Conservation (phyloP, 64 coral and sea anemone species). For the Stichodactyla mertensii region DNA sequence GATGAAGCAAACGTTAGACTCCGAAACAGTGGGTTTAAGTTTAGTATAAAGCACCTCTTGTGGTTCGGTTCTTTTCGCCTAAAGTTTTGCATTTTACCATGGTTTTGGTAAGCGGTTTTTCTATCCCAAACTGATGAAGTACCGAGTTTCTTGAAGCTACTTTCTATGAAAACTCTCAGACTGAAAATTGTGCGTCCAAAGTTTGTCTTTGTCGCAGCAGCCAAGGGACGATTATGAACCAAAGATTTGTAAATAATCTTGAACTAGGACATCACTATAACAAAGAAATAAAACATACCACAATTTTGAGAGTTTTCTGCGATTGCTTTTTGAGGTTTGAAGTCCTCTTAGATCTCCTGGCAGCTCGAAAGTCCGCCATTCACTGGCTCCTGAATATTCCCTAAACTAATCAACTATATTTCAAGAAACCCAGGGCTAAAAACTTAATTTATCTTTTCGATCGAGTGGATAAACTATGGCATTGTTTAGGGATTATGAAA, state of each 20-base stretch:
- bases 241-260: no score
- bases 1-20: background rate
- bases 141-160: no score
- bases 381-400: background rate
- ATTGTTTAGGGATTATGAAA: background rate
- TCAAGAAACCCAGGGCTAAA: background rate
- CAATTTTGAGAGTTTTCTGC: background rate
- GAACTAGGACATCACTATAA: background rate
- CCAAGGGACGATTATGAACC: no score
- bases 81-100: background rate
- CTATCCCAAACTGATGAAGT: no score
- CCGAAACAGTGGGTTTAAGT: background rate
- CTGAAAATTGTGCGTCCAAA: no score
- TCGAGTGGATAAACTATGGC: background rate
- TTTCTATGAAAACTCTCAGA: no score
- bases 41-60: background rate
- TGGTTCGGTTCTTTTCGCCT: background rate
- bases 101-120: background rate
- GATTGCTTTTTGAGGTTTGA: constrained; percentile 1
- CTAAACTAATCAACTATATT: background rate
- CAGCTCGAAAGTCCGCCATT: background rate
- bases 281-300: background rate
- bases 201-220: no score
- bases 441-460: background rate
- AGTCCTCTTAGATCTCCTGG: background rate